Conservation (phyloP, 2,113 vertebrate genomes). For the Aleadryas rufinucha region DNA sequence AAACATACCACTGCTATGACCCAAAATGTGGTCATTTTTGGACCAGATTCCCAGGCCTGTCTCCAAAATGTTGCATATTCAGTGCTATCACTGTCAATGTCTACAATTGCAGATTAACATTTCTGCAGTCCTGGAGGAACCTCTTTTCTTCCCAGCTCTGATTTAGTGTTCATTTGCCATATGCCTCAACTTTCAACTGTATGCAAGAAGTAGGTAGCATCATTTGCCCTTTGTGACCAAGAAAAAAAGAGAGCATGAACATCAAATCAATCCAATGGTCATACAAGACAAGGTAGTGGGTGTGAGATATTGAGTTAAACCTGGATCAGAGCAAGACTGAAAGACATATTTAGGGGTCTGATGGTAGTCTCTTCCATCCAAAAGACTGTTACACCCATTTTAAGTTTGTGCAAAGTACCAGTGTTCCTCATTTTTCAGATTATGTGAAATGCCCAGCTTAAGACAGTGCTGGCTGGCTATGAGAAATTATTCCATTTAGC, state of each 20-base stretch:
- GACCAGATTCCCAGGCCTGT: background rate
- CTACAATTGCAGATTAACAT: background rate
- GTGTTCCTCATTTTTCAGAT: background rate
- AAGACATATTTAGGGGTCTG: background rate
- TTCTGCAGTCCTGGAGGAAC: background rate
- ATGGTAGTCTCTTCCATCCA: background rate
- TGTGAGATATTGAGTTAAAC: background rate
- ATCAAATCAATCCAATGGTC: background rate
- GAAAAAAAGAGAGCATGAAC: background rate
- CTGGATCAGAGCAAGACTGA: background rate
- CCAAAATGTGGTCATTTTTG: background rate
- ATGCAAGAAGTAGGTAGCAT: accelerated
- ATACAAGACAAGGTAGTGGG: accelerated
- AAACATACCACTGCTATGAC: background rate
- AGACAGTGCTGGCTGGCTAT: background rate
- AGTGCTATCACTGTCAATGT: background rate
- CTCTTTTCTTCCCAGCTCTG: background rate
- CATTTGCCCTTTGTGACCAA: background rate
- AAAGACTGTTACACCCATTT: background rate
- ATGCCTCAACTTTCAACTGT: accelerated
- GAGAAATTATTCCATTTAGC: background rate
- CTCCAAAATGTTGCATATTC: background rate
- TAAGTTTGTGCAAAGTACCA: background rate
- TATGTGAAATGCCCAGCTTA: background rate
- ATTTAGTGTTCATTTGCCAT: background rate